These are phyloP conservation scores for Podarcis cretensis DNA, from an alignment of 2,113 vertebrate genomes.

Conservation along the genomic window DNA sequence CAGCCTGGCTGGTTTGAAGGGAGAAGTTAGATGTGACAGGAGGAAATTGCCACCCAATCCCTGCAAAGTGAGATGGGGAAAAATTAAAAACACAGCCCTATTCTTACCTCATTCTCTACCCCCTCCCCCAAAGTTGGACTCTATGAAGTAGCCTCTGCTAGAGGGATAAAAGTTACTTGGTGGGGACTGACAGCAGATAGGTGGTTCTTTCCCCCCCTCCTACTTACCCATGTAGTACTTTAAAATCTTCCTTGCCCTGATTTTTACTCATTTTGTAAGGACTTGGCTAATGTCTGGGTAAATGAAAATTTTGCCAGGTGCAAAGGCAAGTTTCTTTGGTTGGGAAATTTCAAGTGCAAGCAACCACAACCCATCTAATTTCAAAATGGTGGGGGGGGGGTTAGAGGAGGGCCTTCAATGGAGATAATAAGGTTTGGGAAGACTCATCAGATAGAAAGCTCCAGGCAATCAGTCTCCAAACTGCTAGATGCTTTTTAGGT, in stretches of 20 bases:
- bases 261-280: too few species aligned
- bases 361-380: neutral
- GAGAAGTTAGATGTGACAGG: neutral
- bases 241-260: neutral
- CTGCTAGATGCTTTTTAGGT: too few species aligned
- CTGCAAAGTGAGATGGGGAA: neutral
- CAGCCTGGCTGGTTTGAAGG: neutral
- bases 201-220: neutral
- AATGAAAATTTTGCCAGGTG: neutral
- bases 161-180: neutral
- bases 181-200: neutral
- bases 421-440: too few species aligned
- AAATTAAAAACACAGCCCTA: neutral
- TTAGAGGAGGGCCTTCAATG: too few species aligned
- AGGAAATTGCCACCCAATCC: neutral
- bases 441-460: too few species aligned
- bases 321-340: neutral
- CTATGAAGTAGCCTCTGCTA: neutral
- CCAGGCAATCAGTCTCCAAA: too few species aligned
- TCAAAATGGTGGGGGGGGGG: neutral
- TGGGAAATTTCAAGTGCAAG: neutral
- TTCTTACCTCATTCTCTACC: neutral
- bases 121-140: neutral
- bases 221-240: too few species aligned
- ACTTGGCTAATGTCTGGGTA: too few species aligned